Conservation (phyloP, 1,140 invertebrate species). For the Chelonus insularis region DNA sequence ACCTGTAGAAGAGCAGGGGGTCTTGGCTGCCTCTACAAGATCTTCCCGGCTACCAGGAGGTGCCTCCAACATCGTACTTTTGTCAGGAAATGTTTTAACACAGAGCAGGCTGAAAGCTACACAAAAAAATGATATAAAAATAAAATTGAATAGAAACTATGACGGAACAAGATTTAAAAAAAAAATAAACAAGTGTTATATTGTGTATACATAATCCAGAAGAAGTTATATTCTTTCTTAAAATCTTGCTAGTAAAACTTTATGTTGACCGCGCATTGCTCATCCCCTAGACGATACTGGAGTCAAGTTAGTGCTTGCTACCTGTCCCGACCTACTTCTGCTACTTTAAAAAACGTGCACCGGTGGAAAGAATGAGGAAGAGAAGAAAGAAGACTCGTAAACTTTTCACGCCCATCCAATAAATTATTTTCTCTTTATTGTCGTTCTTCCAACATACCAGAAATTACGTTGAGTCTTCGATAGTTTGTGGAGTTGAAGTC, state of each 20-base stretch:
- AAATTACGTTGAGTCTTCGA: background rate
- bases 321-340: constrained; percentile 25
- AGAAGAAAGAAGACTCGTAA: constrained; percentile 16
- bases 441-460: background rate
- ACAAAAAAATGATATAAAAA: constrained; percentile 19
- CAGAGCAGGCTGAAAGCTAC: constrained; percentile 54
- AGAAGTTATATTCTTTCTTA: background rate
- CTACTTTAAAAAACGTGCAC: constrained; percentile 14
- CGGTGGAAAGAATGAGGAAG: background rate
- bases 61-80: constrained; percentile 49
- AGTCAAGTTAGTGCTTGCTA: constrained; percentile 15
- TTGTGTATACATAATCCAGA: background rate
- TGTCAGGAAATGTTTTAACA: constrained; percentile 46
- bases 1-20: constrained; percentile 52
- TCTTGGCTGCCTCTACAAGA: constrained; percentile 51
- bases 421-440: constrained; percentile 19
- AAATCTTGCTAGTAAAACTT: constrained; percentile 4
- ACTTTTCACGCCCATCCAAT: constrained; percentile 24
- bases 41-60: constrained; percentile 53
- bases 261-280: constrained; percentile 18
- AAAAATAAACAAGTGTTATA: background rate
- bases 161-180: background rate
- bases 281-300: constrained; percentile 17
- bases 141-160: background rate
- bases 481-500: background rate